Conservation (phyloP, 2,113 vertebrate genomes). For the Geococcyx californianus region DNA sequence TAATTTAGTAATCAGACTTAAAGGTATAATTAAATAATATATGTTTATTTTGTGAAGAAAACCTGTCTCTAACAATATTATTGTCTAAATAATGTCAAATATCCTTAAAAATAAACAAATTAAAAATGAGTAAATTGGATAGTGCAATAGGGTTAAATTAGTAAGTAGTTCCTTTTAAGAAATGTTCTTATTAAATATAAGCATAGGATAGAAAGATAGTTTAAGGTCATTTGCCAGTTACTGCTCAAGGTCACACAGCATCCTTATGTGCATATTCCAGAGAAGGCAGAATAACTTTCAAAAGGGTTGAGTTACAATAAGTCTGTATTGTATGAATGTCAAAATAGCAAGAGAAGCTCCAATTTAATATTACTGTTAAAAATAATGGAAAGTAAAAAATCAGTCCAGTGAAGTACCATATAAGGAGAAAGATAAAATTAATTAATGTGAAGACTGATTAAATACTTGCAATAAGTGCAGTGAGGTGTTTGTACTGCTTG, state of each 20-base stretch:
- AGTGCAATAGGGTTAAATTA: background rate
- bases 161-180: background rate
- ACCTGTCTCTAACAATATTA: background rate
- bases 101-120: background rate
- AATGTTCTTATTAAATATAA: background rate
- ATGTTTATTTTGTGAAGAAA: background rate
- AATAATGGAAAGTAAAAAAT: background rate
- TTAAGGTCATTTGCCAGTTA: background rate
- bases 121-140: background rate
- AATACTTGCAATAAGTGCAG: background rate
- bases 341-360: background rate
- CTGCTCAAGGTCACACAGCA: background rate
- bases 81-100: background rate
- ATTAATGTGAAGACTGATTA: background rate
- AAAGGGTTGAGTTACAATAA: background rate
- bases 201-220: background rate
- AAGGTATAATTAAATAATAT: background rate
- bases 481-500: background rate
- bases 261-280: background rate
- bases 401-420: background rate
- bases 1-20: constrained; percentile 11
- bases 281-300: background rate
- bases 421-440: background rate
- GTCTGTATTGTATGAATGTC: background rate
- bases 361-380: background rate